Evolutionary conservation across 2,888 invertebrate species (phyloP), one percentile per base, ranked within the genome.

Genomic region (Cartodere bifasciata): DNA sequence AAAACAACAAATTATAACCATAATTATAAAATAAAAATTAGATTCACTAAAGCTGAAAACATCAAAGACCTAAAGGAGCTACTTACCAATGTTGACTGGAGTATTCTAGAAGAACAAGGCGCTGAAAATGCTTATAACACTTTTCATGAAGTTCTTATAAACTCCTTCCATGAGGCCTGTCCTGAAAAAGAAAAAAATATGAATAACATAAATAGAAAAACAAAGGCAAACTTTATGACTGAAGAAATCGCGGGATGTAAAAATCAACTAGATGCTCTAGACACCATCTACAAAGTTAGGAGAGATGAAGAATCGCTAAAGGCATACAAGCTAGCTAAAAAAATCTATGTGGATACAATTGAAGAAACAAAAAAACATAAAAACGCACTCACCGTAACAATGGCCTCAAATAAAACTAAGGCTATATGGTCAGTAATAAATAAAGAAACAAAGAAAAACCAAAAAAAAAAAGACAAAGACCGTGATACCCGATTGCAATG

Each of bases 371-470:
- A 27, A 27, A 27, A 9, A 27, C 9, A 10, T 13, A 11, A 2
- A 2, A 28, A 28, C 10, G 28, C 17, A 17, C 20, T 20, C 9
- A 6, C 13, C 11, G 23, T 17, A n/a, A 29, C 21, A 7, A 28
- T 20, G 4, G 17, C 28, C 13, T 13, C 6, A 22, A 22, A 21
- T 22, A 22, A 29, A 10, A 29, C 22, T 14, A 29, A 29, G 23
- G 15, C 29, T 22, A 29, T 29, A 5, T 29, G 29, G 29, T 29
- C 29, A 2, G 23, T 29, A 22, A 29, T 29, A 11, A 29, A 29
- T 10, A 23, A 29, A 6, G 23, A 14, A 22, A 15, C 29, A 11
- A n/a, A n/a, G n/a, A n/a, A n/a, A n/a, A n/a, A n/a, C 13, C 4
- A 15, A 29, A 10, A 4, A 13, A 22, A 22, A 28, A 29, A 10